These are phyloP conservation scores for Halocaridina rubra DNA, from an alignment of 2,888 invertebrate species.

Conservation along the genomic window DNA sequence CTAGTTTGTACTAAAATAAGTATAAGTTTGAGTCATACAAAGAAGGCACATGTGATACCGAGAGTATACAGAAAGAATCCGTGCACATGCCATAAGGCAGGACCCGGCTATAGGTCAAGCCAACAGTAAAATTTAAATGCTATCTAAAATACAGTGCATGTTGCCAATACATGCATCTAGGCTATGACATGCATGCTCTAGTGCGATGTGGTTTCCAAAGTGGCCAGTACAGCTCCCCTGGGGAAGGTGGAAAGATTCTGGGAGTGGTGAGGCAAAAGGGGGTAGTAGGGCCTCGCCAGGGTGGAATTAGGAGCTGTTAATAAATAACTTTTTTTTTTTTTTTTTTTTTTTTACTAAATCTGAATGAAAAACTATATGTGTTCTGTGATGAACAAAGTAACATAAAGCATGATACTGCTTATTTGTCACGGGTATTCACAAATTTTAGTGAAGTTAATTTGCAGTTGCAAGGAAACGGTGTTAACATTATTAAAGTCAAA, in stretches of 20 bases:
- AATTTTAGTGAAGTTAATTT: conserved; percentile 61
- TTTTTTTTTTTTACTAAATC: no score
- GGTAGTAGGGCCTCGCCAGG: background rate
- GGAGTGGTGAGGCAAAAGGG: background rate
- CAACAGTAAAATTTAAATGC: no score
- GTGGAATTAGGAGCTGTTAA: background rate
- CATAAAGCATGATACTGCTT: conserved; percentile 52
- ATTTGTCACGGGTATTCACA: conserved; percentile 57
- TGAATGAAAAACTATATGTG: no score
- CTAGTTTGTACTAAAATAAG: no score
- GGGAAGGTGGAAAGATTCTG: background rate
- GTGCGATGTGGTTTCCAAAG: background rate
- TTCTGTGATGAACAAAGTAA: conserved; percentile 43
- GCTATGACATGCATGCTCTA: no score
- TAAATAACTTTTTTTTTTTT: background rate
- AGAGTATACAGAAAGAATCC: no score
- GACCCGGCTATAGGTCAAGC: no score
- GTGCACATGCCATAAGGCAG: no score
- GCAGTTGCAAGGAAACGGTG: background rate
- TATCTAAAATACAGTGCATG: no score
- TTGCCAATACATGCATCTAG: no score
- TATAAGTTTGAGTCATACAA: no score
- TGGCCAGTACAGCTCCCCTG: background rate
- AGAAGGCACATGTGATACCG: no score
- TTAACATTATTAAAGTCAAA: conserved; percentile 51